Conservation (phyloP, 2,888 invertebrate genomes). For the Trichopoda pennipes region DNA sequence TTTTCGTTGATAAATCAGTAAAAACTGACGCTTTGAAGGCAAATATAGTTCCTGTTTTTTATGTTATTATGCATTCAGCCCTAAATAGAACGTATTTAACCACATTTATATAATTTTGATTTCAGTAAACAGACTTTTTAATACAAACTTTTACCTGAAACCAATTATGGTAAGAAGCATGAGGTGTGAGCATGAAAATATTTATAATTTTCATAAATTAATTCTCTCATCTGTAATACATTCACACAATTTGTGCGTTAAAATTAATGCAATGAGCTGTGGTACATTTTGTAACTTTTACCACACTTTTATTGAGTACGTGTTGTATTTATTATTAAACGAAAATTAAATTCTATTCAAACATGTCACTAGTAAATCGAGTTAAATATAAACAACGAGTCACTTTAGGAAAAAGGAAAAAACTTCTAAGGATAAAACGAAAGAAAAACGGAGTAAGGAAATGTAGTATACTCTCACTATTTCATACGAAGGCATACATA, state of each 20-base stretch:
- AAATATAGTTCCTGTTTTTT: no score
- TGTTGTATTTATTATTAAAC: constrained; percentile 1
- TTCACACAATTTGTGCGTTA: constrained; percentile 78
- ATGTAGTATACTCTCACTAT: constrained; percentile 32
- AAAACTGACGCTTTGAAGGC: no score
- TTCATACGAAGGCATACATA: not conserved
- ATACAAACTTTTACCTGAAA: no score
- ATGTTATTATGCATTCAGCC: no score
- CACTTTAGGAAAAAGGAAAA: constrained; percentile 24
- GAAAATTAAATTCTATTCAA: not conserved
- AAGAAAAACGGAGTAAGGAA: constrained; percentile 43
- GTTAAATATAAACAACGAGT: constrained; percentile 7
- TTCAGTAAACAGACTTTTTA: no score
- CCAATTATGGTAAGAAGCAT: not conserved
- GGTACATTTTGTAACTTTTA: constrained; percentile 68
- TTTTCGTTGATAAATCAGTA: no score
- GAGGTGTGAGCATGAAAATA: not conserved
- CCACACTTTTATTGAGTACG: not conserved
- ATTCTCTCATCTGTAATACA: constrained; percentile 70
- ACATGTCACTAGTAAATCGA: constrained; percentile 10
- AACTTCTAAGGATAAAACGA: constrained; percentile 22
- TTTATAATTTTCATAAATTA: not conserved
- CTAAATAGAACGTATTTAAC: no score
- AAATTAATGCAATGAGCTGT: constrained; percentile 80
- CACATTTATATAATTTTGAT: no score